Evolutionary conservation across 2,113 vertebrate genomes (phyloP).

Genomic region (Paradoxurus hermaphroditus): DNA sequence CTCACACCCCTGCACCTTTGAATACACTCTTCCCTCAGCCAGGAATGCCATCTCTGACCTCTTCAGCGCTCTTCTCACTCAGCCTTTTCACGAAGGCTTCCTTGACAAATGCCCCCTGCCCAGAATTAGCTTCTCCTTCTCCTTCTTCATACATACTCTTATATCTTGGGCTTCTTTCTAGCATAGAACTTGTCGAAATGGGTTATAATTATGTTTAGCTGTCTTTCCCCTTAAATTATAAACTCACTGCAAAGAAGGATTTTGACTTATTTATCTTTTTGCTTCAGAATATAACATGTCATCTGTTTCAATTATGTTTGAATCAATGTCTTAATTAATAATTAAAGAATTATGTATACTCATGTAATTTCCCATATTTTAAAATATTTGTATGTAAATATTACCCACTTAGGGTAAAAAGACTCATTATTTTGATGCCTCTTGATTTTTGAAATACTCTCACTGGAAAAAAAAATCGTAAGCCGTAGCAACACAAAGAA

Average conservation of each 20-base stretch:
- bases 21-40: not conserved
- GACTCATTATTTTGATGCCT: slow-evolving; percentile 55
- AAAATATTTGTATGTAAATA: slow-evolving; percentile 6
- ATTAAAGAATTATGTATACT: not conserved
- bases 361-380: not conserved
- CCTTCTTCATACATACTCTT: not conserved
- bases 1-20: not conserved
- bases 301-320: not conserved
- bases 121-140: not conserved
- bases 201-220: not conserved
- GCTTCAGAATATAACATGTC: not conserved
- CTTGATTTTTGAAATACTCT: slow-evolving; percentile 20
- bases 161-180: not conserved
- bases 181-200: not conserved
- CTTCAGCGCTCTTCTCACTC: not conserved
- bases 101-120: accelerated
- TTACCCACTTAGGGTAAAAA: slow-evolving; percentile 31
- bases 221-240: not conserved
- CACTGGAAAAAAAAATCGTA: slow-evolving; percentile 35
- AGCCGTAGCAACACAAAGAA: slow-evolving; percentile 12
- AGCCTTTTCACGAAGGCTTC: accelerated
- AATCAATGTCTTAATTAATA: slow-evolving; percentile 26
- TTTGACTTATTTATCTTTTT: slow-evolving; percentile 17
- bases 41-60: not conserved
- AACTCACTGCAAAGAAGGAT: not conserved